phyloP scores from a whole-genome alignment of 2,797 vertebrate species.

The Cirrhinus molitorella region DNA sequence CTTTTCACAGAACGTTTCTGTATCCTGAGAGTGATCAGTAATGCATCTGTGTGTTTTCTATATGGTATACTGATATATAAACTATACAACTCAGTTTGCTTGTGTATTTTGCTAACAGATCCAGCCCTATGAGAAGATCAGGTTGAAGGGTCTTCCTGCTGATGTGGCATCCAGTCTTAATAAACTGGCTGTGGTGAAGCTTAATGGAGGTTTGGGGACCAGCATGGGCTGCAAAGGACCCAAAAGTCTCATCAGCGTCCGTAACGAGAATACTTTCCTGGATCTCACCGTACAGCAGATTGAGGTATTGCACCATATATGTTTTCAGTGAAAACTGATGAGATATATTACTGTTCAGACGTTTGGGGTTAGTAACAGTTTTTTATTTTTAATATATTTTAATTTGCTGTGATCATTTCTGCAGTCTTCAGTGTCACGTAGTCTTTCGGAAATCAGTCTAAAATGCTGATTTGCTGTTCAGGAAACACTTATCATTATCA shows the following conservation, averaged over 20 bases:
- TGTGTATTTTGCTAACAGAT: constrained; percentile 76
- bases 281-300: constrained; percentile 98
- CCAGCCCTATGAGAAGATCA: constrained; percentile 95
- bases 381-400: no score
- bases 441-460: neutral
- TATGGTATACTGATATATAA: neutral
- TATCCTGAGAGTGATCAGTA: neutral
- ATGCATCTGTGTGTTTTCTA: neutral
- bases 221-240: constrained; percentile 99
- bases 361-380: no score
- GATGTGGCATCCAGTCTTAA: constrained; percentile 90
- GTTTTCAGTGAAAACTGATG: neutral
- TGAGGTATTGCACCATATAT: constrained; percentile 79
- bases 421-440: neutral
- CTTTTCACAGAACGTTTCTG: neutral
- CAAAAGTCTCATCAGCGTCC: constrained; percentile 96
- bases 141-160: constrained; percentile 85
- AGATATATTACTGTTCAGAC: neutral
- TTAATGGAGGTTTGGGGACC: constrained; percentile 96
- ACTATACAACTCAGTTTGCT: neutral
- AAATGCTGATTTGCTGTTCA: neutral
- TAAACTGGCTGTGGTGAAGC: constrained; percentile 96
- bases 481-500: no score
- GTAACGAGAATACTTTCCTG: constrained; percentile 98
- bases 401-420: no score